Percentiles rank a stretch among this genome's conserved stretches.
Conservation (phyloP, 1,140 invertebrate genomes). For the Mycetomoellerius zeteki region DNA sequence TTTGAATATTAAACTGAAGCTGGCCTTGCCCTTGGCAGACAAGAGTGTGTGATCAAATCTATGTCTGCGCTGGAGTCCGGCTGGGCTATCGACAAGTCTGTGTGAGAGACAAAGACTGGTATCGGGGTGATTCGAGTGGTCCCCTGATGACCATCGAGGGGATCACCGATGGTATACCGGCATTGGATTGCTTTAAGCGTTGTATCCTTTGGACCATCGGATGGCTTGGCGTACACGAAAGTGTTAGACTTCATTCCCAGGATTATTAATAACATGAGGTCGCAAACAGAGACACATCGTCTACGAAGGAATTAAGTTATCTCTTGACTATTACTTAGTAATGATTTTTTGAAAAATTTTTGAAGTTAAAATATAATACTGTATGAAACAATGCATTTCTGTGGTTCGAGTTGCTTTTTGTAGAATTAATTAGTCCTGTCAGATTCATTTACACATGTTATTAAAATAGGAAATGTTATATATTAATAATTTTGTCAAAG, state of each 20-base stretch:
- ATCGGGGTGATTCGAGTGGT: constrained; percentile 92
- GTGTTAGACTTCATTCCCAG: constrained; percentile 91
- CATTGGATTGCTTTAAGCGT: constrained; percentile 89
- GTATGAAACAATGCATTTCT: no score
- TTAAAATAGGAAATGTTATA: not conserved
- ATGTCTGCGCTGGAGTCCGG: constrained; percentile 78
- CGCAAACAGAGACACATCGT: constrained; percentile 71
- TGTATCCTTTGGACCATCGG: constrained; percentile 92
- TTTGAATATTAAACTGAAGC: constrained; percentile 88
- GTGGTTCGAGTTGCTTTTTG: no score
- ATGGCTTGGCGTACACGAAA: constrained; percentile 92
- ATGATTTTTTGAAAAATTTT: not conserved
- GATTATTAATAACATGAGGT: constrained; percentile 88
- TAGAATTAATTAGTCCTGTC: not conserved
- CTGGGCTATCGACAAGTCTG: constrained; percentile 70
- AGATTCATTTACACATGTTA: not conserved
- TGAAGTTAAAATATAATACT: not conserved
- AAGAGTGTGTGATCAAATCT: constrained; percentile 84
- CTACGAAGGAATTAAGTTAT: not conserved
- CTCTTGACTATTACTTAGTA: not conserved
- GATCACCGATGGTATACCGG: constrained; percentile 71
- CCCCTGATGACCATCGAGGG: constrained; percentile 90
- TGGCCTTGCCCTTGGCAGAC: constrained; percentile 85
- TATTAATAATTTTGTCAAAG: constrained; percentile 8
- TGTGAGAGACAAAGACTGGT: constrained; percentile 90